Base-by-base conservation (phyloP, 2,888 invertebrate genomes). In the Tetropium fuscum region DNA sequence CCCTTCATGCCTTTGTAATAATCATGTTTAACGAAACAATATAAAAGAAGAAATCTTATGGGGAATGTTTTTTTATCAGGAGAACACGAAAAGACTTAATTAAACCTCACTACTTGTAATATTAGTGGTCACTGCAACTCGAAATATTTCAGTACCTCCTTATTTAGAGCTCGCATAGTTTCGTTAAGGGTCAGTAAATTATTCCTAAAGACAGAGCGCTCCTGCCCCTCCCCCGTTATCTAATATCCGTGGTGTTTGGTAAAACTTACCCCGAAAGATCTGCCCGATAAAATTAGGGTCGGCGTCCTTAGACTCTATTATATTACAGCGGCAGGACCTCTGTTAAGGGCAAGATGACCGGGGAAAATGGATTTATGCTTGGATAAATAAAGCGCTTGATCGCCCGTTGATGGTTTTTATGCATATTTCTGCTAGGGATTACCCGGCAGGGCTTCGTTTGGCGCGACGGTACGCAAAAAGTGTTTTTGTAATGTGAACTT, bases 191-290 rank as follows among this genome's bases (percentile, higher is more conserved):
- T 60, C 57, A 53, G 54, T 51, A 60, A 64, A 64, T 58, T 58
- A 57, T 43, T 32, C 53, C 62, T 60, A 62, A 64, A 64, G 60
- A 62, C 55, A 53, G 58, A 63, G 60, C 60, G 58, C 53, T 47
- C 55, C 53, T 34, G 36, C 40, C 44, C 36, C 25, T 40, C 22
- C 20, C 20, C 7, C 13, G 7, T 27, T 18, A 51, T 51, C 40
- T 40, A 51, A 40, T 38, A 25, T 40, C 51, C n/a, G n/a, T 22
- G 27, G 40, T 20, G 25, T 25, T 40, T 20, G 40, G 16, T 40
- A 5, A 49, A 49, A 49, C 38, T 38, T 16, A 11, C 8, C 38
- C 25, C 15, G 19, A 40, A 51, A 20, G 22, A 10, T 7, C 10
- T 22, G 13, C 25, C 20, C 15, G 36, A 18, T 18, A 44, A 54